Percentiles rank a stretch among this genome's conserved stretches.
Evolutionary conservation across 2,797 vertebrate genomes (phyloP).

Genomic region (Columba guinea): DNA sequence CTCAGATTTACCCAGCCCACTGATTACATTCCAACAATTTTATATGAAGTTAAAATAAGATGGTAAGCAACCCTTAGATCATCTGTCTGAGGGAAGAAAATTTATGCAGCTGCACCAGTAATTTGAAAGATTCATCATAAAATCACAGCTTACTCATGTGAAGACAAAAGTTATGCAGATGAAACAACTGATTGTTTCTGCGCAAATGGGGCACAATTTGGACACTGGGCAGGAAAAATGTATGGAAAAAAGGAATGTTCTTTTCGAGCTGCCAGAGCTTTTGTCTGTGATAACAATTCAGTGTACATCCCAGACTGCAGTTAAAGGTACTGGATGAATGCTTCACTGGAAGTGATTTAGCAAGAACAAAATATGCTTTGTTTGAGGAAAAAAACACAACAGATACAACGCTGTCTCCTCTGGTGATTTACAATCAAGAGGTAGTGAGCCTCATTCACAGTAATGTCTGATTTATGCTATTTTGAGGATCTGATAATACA

Average conservation of each 20-base stretch:
- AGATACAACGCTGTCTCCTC: background rate
- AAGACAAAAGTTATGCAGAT: conserved; percentile 24
- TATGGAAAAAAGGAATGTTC: conserved; percentile 45
- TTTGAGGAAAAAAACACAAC: background rate
- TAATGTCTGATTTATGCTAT: background rate
- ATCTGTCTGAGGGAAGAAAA: conserved; percentile 72
- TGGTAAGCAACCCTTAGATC: conserved; percentile 38
- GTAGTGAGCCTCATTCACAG: background rate
- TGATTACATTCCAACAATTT: conserved; percentile 64
- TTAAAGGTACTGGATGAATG: background rate
- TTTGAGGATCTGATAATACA: background rate
- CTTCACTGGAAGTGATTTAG: background rate
- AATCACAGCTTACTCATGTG: conserved; percentile 9
- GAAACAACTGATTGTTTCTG: background rate
- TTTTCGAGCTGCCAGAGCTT: conserved; percentile 76
- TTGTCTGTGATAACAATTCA: conserved; percentile 73
- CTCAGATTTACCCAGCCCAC: background rate
- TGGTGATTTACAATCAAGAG: background rate
- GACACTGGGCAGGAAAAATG: conserved; percentile 4
- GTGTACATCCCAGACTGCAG: conserved; percentile 46
- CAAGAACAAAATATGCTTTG: background rate
- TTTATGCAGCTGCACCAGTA: conserved; percentile 75
- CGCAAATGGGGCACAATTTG: background rate
- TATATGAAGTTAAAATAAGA: conserved; percentile 48
- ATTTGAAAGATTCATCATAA: conserved; percentile 21